A percentile compares a stretch with the other conserved stretches of the same genome.
phyloP scores from a whole-genome alignment of 2,888 invertebrate genomes.

The Hirtodrosophila trivittata region DNA sequence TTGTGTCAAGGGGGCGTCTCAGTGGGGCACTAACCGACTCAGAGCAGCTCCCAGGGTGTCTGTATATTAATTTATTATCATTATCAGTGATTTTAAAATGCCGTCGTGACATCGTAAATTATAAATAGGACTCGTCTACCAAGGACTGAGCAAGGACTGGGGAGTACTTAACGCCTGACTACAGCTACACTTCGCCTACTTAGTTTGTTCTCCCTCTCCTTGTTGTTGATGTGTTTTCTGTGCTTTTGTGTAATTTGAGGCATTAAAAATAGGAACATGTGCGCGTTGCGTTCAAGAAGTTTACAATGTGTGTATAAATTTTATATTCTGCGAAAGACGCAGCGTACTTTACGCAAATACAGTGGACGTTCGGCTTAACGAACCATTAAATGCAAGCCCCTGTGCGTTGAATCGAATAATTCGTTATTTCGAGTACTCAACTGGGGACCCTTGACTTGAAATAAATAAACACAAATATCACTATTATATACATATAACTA shows the following conservation, averaged over 20 bases:
- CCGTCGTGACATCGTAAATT: constrained; percentile 76
- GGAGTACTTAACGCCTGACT: constrained; percentile 66
- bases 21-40: constrained; percentile 13
- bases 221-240: constrained; percentile 17
- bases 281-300: no score
- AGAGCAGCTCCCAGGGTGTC: constrained; percentile 39
- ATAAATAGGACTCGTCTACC: constrained; percentile 59
- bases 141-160: constrained; percentile 43
- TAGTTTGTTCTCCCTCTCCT: constrained; percentile 16
- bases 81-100: constrained; percentile 79
- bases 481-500: no score
- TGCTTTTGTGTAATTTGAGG: constrained; percentile 48
- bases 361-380: no score
- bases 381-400: no score
- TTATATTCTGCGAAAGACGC: no score
- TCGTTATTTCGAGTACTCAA: no score
- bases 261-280: no score
- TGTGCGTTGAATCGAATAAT: no score
- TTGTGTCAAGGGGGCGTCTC: constrained; percentile 17
- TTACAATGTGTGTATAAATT: no score
- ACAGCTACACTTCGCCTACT: constrained; percentile 17
- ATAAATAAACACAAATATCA: no score
- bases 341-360: no score
- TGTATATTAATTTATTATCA: constrained; percentile 79
- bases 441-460: no score